Conservation (phyloP, 2,888 invertebrate species). For the Aleiodes leptofemur region DNA sequence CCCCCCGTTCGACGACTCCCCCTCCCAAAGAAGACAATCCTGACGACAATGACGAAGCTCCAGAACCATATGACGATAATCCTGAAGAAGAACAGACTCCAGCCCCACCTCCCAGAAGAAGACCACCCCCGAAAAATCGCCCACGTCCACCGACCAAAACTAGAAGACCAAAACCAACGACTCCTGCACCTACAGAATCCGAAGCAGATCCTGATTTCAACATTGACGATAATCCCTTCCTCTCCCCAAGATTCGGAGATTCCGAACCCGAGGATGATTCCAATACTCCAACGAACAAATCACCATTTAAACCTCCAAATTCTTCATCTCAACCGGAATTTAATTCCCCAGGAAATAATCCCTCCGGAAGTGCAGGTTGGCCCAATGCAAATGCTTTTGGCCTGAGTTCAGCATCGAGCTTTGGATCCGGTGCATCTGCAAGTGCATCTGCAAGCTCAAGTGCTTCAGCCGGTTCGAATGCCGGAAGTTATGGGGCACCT, state of each 20-base stretch:
- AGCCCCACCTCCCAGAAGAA: slow-evolving; percentile 6
- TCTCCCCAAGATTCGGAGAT: slow-evolving; percentile 27
- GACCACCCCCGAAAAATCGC: slow-evolving; percentile 21
- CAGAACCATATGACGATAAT: slow-evolving; percentile 33
- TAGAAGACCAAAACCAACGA: slow-evolving; percentile 2
- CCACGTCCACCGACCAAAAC: slow-evolving; percentile 10
- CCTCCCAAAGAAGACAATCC: neutral
- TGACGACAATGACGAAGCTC: slow-evolving; percentile 35
- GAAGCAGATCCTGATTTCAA: neutral
- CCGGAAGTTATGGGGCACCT: slow-evolving; percentile 14
- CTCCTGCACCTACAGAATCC: neutral
- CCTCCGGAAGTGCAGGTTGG: slow-evolving; percentile 27
- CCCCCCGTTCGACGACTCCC: neutral
- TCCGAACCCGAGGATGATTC: slow-evolving; percentile 18
- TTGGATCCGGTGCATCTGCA: slow-evolving; percentile 43
- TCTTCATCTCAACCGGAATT: slow-evolving; percentile 17
- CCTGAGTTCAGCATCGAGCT: slow-evolving; percentile 49
- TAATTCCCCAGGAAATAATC: slow-evolving; percentile 33
- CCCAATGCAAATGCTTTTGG: slow-evolving; percentile 34
- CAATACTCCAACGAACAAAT: slow-evolving; percentile 6
- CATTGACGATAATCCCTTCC: neutral
- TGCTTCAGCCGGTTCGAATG: slow-evolving; percentile 8
- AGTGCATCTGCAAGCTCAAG: slow-evolving; percentile 27
- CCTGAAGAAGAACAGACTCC: slow-evolving; percentile 30
- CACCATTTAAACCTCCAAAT: neutral